Percentiles rank a stretch among this genome's conserved stretches.
Conservation (phyloP, 2,888 invertebrate species). For the Sarcophaga variegata region DNA sequence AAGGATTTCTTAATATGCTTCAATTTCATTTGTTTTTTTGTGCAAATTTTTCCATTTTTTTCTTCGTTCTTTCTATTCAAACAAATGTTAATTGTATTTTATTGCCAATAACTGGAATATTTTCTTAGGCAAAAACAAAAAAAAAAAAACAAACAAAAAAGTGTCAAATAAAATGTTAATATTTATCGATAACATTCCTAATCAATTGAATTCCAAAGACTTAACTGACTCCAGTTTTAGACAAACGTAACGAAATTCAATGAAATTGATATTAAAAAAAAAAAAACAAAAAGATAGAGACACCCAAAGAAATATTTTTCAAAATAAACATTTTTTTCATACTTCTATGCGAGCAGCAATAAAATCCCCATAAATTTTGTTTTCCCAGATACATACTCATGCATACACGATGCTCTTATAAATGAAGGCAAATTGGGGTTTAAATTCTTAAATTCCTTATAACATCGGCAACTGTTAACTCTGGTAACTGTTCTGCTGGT, state of each 20-base stretch:
- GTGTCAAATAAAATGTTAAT: slow-evolving; percentile 31
- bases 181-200: slow-evolving; percentile 23
- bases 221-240: not conserved
- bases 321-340: slow-evolving; percentile 42
- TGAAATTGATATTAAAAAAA: not conserved
- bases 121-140: not conserved
- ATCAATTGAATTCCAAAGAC: slow-evolving; percentile 2
- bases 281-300: not conserved
- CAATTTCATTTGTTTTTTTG: not conserved
- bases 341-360: not conserved
- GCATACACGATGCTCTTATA: not conserved
- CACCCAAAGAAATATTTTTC: slow-evolving; percentile 21
- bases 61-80: not conserved
- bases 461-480: too few species aligned
- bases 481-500: too few species aligned
- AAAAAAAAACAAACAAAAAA: not conserved
- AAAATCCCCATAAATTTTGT: slow-evolving; percentile 28
- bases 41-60: not conserved
- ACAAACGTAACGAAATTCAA: not conserved
- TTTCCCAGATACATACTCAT: not conserved
- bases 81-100: slow-evolving; percentile 38
- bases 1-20: not conserved
- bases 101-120: slow-evolving; percentile 24
- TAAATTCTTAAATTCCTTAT: too few species aligned
- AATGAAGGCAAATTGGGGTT: too few species aligned